Conservation (phyloP, 2,113 vertebrate genomes). For the Pituophis catenifer region DNA sequence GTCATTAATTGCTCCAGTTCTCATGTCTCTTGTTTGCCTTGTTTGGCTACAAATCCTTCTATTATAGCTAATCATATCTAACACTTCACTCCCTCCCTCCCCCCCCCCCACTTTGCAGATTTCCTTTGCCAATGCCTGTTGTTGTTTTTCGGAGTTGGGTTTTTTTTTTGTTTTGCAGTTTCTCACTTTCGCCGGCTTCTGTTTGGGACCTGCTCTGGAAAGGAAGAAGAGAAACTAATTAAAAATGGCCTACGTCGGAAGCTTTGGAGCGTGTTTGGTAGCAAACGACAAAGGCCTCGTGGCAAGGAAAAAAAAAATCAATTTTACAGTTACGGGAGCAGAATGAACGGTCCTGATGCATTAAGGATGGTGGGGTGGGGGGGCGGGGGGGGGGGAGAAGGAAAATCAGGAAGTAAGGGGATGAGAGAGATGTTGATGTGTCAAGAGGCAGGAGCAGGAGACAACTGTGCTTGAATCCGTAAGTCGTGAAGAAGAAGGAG, state of each 20-base stretch:
- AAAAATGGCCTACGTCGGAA: conserved; percentile 74
- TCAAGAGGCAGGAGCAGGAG: not conserved
- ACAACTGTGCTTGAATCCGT: not conserved
- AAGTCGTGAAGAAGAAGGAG: not conserved
- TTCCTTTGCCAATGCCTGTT: conserved; percentile 28
- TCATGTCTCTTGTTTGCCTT: conserved; percentile 6
- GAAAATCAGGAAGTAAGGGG: not conserved
- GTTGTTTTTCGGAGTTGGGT: conserved; percentile 38
- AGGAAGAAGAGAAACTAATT: conserved; percentile 73
- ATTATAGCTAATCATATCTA: conserved; percentile 56
- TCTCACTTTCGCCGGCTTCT: conserved; percentile 39
- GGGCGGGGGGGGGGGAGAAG: not conserved
- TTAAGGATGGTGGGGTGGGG: not conserved
- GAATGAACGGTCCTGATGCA: conserved; percentile 76
- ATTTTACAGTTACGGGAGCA: conserved; percentile 82
- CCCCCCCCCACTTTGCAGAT: not conserved
- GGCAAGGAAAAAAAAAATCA: conserved; percentile 71
- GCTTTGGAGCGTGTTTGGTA: conserved; percentile 48
- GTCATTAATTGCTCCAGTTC: accelerated
- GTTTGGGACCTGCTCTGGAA: conserved; percentile 60
- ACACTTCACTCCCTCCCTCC: not conserved
- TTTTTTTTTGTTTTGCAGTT: conserved; percentile 33
- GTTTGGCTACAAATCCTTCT: conserved; percentile 12
- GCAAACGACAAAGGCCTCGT: conserved; percentile 73
- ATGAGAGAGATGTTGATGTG: not conserved